Base-by-base conservation (phyloP, 2,797 vertebrate species). In the Monodelphis domestica region DNA sequence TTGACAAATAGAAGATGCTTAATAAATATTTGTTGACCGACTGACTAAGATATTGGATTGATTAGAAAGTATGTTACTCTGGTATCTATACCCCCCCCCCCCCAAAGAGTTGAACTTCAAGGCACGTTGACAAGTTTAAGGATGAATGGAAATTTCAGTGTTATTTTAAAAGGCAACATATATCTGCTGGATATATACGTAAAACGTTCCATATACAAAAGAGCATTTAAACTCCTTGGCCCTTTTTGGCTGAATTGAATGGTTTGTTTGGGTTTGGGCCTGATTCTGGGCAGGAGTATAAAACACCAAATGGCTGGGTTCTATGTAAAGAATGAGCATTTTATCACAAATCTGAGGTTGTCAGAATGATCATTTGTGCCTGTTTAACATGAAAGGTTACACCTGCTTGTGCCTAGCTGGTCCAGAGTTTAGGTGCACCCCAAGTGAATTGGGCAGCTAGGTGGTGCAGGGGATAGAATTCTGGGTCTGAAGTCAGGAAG, bases 151-250 rank as follows among this genome's bases (percentile, higher is more conserved):
- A 51, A 51, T 90, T 96, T 92, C 57, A 52, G 89, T 93, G 92
- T 26, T 30, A 88, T 28, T 93, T 17, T 94, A 92, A 92, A 51
- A 87, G 53, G 30, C 51, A 90, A 26, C 55, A 70, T 93, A 93
- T 90, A 94, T 89, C 59, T 95, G 91, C 90, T 94, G 78, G 78
- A 56, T 93, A 56, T n/a, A n/a, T n/a, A n/a, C 94, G 52, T 91
- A 92, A 84, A 51, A 95, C 28, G 45, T 95, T 15, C 54, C 94
- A 78, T 92, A 21, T 92, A 30, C 90, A 57, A 10, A 91, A 78
- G 59, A 92, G 94, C 93, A 55, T 89, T 89, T 89, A 91, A 89
- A 94, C 51, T 90, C 92, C 28, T 9, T 92, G 87, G 91, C 0
- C 50, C 63, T 33, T 92, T 70, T 87, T 87, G 89, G 14, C 90